These are phyloP conservation scores for Polydesmus complanatus DNA, from an alignment of 2,888 invertebrate species.

Conservation along the genomic window DNA sequence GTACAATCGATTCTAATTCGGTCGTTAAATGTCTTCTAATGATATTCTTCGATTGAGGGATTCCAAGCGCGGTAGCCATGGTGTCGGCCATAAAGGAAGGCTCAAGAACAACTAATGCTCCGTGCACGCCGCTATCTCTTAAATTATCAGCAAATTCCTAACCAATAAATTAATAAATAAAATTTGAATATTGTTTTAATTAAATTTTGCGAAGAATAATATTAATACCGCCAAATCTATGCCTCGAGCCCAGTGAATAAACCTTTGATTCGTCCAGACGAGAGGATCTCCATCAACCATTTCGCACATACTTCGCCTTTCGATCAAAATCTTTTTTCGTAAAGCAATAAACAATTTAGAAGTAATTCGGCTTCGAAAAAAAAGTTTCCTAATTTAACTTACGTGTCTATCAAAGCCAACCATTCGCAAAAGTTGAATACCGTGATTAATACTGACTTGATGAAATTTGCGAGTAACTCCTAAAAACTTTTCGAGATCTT, in stretches of 20 bases:
- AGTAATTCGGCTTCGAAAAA: neutral
- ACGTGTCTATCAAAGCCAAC: constrained; percentile 64
- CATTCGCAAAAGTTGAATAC: constrained; percentile 77
- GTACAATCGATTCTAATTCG: constrained; percentile 76
- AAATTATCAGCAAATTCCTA: constrained; percentile 83
- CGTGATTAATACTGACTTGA: constrained; percentile 85
- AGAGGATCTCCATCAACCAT: constrained; percentile 77
- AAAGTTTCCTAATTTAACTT: constrained; percentile 3
- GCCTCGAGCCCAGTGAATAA: constrained; percentile 83
- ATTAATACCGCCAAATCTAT: constrained; percentile 72
- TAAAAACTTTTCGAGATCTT: constrained; percentile 83
- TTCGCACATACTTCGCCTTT: constrained; percentile 75
- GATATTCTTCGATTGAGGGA: constrained; percentile 83
- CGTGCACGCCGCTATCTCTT: constrained; percentile 90
- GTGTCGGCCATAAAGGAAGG: constrained; percentile 89
- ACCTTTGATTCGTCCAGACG: constrained; percentile 90
- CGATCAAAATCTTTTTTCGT: constrained; percentile 62
- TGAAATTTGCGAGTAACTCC: constrained; percentile 87
- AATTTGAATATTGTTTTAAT: neutral
- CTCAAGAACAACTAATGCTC: constrained; percentile 82
- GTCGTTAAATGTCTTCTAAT: constrained; percentile 79
- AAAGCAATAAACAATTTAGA: neutral
- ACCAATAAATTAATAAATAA: neutral
- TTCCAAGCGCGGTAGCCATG: constrained; percentile 75
- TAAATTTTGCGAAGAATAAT: too few species aligned